phyloP scores from a whole-genome alignment of 2,113 vertebrate species.

The Taurulus bubalis region DNA sequence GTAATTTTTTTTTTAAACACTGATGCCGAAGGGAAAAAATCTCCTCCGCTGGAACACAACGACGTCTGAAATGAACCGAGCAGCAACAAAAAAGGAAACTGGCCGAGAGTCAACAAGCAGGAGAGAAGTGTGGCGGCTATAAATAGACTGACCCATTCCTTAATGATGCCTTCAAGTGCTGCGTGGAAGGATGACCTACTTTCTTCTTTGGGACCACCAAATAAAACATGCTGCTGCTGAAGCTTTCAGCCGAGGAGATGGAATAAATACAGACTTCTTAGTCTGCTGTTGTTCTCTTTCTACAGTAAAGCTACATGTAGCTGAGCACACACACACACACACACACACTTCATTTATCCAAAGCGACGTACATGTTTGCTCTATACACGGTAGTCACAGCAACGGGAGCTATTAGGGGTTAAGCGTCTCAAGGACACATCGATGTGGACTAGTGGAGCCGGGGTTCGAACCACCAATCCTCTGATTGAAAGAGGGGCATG shows the following conservation, averaged over 20 bases:
- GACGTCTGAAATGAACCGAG: conserved; percentile 4
- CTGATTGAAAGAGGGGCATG: too few species aligned
- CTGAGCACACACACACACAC: background rate
- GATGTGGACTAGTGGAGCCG: too few species aligned
- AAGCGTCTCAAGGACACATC: too few species aligned
- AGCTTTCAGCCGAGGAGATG: background rate
- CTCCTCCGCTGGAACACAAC: conserved; percentile 12
- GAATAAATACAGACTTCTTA: background rate
- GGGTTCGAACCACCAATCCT: too few species aligned
- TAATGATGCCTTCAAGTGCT: conserved; percentile 52
- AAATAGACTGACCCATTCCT: conserved; percentile 61
- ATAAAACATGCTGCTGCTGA: background rate
- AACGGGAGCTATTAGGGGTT: too few species aligned
- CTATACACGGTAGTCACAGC: too few species aligned
- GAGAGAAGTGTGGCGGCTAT: conserved; percentile 29
- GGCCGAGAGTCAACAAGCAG: conserved; percentile 23
- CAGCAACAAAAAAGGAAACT: conserved; percentile 27
- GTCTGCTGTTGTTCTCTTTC: background rate
- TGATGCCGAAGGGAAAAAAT: conserved; percentile 16
- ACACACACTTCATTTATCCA: too few species aligned
- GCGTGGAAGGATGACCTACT: conserved; percentile 44
- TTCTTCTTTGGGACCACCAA: background rate
- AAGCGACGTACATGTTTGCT: too few species aligned
- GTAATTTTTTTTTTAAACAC: conserved; percentile 22
- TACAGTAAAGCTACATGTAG: background rate